phyloP scores from a whole-genome alignment of 2,888 invertebrate species.

The Philereme transversata region DNA sequence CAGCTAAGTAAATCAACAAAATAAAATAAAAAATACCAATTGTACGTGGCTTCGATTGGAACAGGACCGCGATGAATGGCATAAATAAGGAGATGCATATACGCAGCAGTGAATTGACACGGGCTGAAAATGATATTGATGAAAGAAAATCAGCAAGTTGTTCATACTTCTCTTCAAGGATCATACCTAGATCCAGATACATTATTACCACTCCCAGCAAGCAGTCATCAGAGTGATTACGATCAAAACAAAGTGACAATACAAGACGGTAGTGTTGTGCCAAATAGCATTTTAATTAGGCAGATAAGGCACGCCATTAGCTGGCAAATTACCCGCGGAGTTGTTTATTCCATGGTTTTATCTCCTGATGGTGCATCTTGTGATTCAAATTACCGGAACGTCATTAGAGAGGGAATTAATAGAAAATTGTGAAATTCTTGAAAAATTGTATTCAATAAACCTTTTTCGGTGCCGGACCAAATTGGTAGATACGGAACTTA shows the following conservation, averaged over 20 bases:
- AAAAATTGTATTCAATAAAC: too few relatives aligned
- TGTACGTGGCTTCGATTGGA: too few relatives aligned
- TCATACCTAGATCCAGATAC: background rate
- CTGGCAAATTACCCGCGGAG: constrained; percentile 72
- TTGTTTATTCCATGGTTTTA: constrained; percentile 73
- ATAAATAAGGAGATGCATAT: too few relatives aligned
- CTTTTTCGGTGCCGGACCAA: too few relatives aligned
- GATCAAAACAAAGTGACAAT: constrained; percentile 70
- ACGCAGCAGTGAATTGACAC: too few relatives aligned
- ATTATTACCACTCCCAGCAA: constrained; percentile 25
- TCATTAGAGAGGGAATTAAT: constrained; percentile 17
- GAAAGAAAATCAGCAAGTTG: too few relatives aligned
- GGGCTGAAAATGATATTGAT: too few relatives aligned
- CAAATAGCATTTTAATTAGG: constrained; percentile 82
- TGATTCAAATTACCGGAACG: constrained; percentile 67
- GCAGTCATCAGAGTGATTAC: constrained; percentile 58
- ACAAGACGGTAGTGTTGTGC: constrained; percentile 56
- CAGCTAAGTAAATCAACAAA: too few relatives aligned
- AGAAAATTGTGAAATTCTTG: constrained; percentile 5
- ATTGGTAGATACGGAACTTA: too few relatives aligned
- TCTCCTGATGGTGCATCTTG: constrained; percentile 74
- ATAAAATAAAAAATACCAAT: too few relatives aligned
- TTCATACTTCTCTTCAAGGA: too few relatives aligned
- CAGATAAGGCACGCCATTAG: constrained; percentile 76
- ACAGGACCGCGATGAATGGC: too few relatives aligned